Percentiles rank a stretch among this genome's conserved stretches.
These are phyloP conservation scores for Mustela nigripes DNA, from an alignment of 2,113 vertebrate genomes.

Conservation along the genomic window DNA sequence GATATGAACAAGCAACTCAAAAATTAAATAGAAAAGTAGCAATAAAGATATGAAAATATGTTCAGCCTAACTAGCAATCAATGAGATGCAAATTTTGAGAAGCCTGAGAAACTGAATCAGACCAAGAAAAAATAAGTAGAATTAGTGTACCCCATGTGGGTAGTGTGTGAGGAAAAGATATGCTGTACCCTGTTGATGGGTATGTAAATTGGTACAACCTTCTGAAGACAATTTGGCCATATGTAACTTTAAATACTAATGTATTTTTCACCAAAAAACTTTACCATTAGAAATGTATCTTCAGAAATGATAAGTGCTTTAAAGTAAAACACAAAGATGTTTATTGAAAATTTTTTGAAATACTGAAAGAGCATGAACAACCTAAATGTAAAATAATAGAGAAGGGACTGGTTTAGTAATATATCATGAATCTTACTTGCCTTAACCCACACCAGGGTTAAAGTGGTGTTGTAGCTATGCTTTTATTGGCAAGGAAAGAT, in stretches of 20 bases:
- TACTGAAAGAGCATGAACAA: neutral
- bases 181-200: neutral
- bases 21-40: neutral
- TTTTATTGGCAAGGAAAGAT: neutral
- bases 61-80: constrained; percentile 7
- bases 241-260: neutral
- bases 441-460: neutral
- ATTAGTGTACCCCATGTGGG: neutral
- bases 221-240: constrained; percentile 3
- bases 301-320: constrained; percentile 1
- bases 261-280: constrained; percentile 30
- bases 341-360: constrained; percentile 6
- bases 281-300: neutral
- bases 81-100: constrained; percentile 10
- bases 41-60: constrained; percentile 11
- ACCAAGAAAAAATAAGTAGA: neutral
- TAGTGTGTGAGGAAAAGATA: neutral
- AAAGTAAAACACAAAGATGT: constrained; percentile 7
- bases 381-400: neutral
- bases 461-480: neutral
- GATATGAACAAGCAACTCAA: constrained; percentile 6
- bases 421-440: neutral
- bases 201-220: neutral
- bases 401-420: neutral
- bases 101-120: neutral